Evolutionary conservation across 2,113 vertebrate species (phyloP), one percentile per base, ranked within the genome.

Genomic region (Copsychus sechellarum): DNA sequence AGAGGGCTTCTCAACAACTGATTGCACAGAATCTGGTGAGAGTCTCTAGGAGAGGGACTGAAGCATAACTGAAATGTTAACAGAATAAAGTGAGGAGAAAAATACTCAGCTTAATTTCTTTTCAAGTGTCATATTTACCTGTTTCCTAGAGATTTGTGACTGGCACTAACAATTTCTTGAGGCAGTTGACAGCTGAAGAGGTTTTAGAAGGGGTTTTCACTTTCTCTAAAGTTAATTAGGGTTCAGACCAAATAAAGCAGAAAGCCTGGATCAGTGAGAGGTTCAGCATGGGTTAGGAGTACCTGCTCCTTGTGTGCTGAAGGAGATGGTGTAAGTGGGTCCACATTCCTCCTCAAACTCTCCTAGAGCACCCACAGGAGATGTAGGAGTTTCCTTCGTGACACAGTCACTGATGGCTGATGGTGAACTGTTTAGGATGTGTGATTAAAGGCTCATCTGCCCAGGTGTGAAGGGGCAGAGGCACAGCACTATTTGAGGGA

Each of bases 401-500:
- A 48, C 13, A 21, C 9, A 29, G 29, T 47, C 45, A 53, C 18
- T 40, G 50, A 54, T 50, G 16, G 19, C 24, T 40, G 57, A 43
- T 61, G 47, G 48, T 38, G 5, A 23, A 11, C 38, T 14, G 65
- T 16, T 81, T 48, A 78, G 18, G 22, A 38, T 17, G 9, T 31
- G 11, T 60, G 22, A 54, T 42, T 64, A 65, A 69, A 60, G 13
- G 9, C 15, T 85, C 8, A 12, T 42, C 31, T 67, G 13, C 31
- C 34, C 22, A 45, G 28, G 16, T 18, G 23, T 0, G 0, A 45
- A 73, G 15, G 11, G 60, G 14, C 4, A 34, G 23, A 40, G 33
- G 33, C 24, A n/a, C 21, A 67, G 8, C 0, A 0, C 5, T 34
- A 16, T 34, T 29, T 73, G 19, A 5, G 8, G 14, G 11, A 29